phyloP scores from a whole-genome alignment of 2,113 vertebrate genomes.

The Halcyon malimbica region DNA sequence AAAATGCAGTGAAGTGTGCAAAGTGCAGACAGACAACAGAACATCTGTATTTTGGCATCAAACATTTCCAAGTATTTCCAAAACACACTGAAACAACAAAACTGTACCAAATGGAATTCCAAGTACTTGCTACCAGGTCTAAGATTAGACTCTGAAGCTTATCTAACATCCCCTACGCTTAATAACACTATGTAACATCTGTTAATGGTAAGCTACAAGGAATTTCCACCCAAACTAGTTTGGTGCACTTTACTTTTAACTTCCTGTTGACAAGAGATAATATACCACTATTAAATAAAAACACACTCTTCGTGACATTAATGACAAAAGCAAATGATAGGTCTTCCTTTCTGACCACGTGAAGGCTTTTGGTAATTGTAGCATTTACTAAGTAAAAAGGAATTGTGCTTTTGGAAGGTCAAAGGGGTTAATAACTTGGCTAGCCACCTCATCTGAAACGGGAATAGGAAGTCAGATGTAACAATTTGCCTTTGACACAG shows the following conservation, averaged over 20 bases:
- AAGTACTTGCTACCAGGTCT: not conserved
- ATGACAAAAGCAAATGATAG: not conserved
- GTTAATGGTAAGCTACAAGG: not conserved
- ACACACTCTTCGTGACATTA: not conserved
- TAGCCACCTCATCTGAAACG: not conserved
- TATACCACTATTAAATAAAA: not conserved
- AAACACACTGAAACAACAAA: constrained; percentile 9
- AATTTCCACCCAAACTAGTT: constrained; percentile 18
- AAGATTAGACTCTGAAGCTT: constrained; percentile 1
- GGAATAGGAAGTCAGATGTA: constrained; percentile 44
- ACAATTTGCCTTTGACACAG: constrained; percentile 26
- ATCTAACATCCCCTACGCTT: not conserved
- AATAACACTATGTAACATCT: not conserved
- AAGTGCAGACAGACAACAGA: not conserved
- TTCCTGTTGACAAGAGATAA: constrained; percentile 27
- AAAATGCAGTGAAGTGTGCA: not conserved
- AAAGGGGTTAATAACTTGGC: not conserved
- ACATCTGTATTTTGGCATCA: not conserved
- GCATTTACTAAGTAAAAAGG: not conserved
- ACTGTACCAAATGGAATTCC: not conserved
- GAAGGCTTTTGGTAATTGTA: not conserved
- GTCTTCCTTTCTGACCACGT: not conserved
- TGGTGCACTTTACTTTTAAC: not conserved
- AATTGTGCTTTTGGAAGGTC: not conserved
- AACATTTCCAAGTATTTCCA: constrained; percentile 23